Percentiles rank a stretch among this genome's conserved stretches.
These are phyloP conservation scores for Acanthosepion pharaonis DNA, from an alignment of 2,888 invertebrate genomes.

Conservation along the genomic window DNA sequence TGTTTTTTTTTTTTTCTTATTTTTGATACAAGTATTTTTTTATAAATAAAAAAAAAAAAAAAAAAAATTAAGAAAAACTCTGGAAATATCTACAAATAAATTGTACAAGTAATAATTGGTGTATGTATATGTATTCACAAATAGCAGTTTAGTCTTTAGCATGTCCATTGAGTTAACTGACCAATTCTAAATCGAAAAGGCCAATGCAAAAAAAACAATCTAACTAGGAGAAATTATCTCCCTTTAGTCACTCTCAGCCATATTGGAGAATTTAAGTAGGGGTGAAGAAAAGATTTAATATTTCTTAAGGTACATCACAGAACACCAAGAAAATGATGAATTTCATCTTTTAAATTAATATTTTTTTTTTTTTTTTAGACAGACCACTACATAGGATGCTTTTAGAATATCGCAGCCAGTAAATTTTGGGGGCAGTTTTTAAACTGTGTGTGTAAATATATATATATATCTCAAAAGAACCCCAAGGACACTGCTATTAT, in stretches of 20 bases:
- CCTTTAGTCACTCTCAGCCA: too few relatives aligned
- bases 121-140: not conserved
- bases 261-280: too few relatives aligned
- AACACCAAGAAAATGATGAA: not conserved
- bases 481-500: too few relatives aligned
- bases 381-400: not conserved
- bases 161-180: not conserved
- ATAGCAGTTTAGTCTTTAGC: not conserved
- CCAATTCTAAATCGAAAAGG: not conserved
- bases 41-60: not conserved
- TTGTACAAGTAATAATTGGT: not conserved
- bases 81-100: constrained; percentile 33
- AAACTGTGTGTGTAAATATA: too few relatives aligned
- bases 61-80: not conserved
- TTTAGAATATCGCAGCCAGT: not conserved
- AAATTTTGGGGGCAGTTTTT: not conserved
- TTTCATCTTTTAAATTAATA: not conserved
- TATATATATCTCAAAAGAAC: too few relatives aligned
- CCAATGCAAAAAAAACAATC: not conserved
- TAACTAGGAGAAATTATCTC: too few relatives aligned
- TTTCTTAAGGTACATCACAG: not conserved
- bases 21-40: not conserved
- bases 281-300: too few relatives aligned
- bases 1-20: not conserved
- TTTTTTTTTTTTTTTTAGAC: not conserved